These are phyloP conservation scores for Macroglossus sobrinus DNA, from an alignment of 2,113 vertebrate species.

Conservation along the genomic window DNA sequence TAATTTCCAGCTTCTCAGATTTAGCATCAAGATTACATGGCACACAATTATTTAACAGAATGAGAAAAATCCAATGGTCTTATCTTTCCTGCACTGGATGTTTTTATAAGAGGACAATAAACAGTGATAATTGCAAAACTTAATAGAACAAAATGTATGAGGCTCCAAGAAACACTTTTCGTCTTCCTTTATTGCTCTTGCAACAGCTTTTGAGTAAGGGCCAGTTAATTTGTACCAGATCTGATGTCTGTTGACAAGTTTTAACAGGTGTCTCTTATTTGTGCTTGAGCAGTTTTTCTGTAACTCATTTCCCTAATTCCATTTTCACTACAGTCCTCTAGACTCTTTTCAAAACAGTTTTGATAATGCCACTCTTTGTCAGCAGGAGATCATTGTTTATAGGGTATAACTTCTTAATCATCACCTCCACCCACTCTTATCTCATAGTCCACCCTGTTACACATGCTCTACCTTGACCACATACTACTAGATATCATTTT, in stretches of 20 bases:
- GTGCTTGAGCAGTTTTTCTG: not conserved
- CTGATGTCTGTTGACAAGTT: not conserved
- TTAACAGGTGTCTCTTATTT: constrained; percentile 23
- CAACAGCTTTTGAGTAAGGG: not conserved
- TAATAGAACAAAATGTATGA: constrained; percentile 15
- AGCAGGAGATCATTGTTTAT: not conserved
- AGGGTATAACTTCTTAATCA: not conserved
- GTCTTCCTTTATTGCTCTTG: not conserved
- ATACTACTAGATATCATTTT: not conserved
- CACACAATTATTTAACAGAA: not conserved
- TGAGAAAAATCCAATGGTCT: not conserved
- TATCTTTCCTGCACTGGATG: not conserved
- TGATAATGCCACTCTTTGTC: not conserved
- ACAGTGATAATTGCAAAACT: constrained; percentile 12
- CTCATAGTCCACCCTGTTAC: not conserved
- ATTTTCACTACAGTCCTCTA: not conserved
- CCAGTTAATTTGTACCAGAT: not conserved
- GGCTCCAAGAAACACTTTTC: not conserved
- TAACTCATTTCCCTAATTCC: not conserved
- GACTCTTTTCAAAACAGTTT: not conserved
- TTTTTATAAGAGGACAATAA: constrained; percentile 10
- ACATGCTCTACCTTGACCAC: not conserved
- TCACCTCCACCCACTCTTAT: no score
- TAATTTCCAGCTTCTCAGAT: not conserved
- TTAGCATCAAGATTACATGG: not conserved